Percentiles rank a stretch among this genome's conserved stretches.
Conservation (phyloP, 2,888 invertebrate species). For the Ctenicera cuprea region DNA sequence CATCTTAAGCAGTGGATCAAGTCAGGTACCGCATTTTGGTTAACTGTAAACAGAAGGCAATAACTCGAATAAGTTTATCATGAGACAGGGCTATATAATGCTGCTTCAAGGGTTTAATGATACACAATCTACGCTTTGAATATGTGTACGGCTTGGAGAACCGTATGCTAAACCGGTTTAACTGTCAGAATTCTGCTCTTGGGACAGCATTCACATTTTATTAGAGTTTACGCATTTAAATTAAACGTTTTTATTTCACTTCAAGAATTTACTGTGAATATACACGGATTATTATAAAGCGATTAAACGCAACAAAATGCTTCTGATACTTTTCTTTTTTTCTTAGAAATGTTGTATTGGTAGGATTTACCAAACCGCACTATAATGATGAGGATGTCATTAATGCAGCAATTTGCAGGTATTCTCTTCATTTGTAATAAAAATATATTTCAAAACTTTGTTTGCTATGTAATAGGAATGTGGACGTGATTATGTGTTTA, state of each 20-base stretch:
- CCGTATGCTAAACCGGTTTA: constrained; percentile 44
- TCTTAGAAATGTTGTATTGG: not conserved
- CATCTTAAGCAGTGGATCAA: constrained; percentile 15
- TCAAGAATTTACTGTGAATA: constrained; percentile 13
- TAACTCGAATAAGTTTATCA: constrained; percentile 57
- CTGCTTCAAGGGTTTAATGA: constrained; percentile 48
- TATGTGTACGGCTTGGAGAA: constrained; percentile 25
- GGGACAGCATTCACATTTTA: constrained; percentile 31
- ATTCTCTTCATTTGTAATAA: too few relatives aligned
- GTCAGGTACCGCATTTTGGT: constrained; percentile 14
- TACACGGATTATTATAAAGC: constrained; percentile 5
- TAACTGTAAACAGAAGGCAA: constrained; percentile 46
- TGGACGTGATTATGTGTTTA: too few relatives aligned
- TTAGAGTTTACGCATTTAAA: constrained; percentile 32
- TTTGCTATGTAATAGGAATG: too few relatives aligned
- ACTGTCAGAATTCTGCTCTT: constrained; percentile 33
- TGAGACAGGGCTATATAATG: constrained; percentile 53
- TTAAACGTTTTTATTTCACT: constrained; percentile 32
- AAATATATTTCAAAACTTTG: too few relatives aligned
- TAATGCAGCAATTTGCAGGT: too few relatives aligned
- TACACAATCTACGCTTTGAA: constrained; percentile 28
- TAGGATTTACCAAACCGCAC: not conserved
- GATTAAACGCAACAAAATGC: not conserved
- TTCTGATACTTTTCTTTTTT: not conserved
- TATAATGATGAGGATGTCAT: too few relatives aligned